phyloP scores from a whole-genome alignment of 2,113 vertebrate genomes.

The Hippocampus comes region DNA sequence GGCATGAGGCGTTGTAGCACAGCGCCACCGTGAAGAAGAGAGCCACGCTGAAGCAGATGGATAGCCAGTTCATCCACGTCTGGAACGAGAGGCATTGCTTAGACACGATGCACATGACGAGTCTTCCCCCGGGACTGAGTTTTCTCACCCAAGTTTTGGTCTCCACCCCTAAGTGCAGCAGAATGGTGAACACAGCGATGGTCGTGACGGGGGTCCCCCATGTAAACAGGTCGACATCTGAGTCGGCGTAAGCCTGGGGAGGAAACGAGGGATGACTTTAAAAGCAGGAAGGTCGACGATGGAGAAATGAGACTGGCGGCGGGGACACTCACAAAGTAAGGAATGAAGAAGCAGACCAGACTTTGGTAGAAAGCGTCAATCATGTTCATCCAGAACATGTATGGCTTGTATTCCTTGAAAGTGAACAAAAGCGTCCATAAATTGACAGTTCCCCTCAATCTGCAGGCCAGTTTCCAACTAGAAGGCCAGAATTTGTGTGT shows the following conservation, averaged over 20 bases:
- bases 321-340: constrained; percentile 87
- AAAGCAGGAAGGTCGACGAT: not conserved
- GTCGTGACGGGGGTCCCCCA: constrained; percentile 94
- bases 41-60: constrained; percentile 82
- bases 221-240: constrained; percentile 86
- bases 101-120: not conserved
- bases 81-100: constrained; percentile 37
- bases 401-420: constrained; percentile 88
- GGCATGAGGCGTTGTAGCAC: constrained; percentile 88
- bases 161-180: constrained; percentile 92
- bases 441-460: not conserved
- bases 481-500: too few species aligned
- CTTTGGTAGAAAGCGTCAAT: constrained; percentile 97
- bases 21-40: constrained; percentile 89
- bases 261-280: not conserved
- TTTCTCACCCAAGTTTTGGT: constrained; percentile 94
- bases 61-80: constrained; percentile 95
- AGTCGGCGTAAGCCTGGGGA: constrained; percentile 85
- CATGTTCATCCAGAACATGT: constrained; percentile 98
- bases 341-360: constrained; percentile 93
- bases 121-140: not conserved
- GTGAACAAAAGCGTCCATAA: not conserved
- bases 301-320: not conserved
- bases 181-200: constrained; percentile 86
- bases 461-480: too few species aligned